Conservation (phyloP, 2,797 vertebrate genomes). For the Sylvia borin region DNA sequence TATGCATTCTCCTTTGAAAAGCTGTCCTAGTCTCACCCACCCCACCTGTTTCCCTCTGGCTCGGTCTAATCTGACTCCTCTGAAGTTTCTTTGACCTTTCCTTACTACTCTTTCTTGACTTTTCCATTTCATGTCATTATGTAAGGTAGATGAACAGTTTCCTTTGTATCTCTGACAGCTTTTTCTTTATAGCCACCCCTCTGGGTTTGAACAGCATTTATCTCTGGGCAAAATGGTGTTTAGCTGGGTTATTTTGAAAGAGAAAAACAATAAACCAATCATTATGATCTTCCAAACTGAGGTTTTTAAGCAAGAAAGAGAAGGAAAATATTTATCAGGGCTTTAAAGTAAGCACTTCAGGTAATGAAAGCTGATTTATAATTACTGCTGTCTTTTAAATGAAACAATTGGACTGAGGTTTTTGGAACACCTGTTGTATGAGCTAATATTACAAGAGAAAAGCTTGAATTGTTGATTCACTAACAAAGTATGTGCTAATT, state of each 20-base stretch:
- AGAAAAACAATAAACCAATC: background rate
- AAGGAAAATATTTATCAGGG: background rate
- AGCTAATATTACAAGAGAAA: background rate
- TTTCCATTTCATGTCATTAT: slow-evolving; percentile 13
- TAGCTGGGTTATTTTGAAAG: slow-evolving; percentile 27
- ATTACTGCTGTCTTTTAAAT: background rate
- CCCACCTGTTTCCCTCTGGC: background rate
- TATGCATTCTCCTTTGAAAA: background rate
- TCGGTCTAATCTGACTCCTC: background rate
- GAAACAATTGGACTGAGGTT: background rate
- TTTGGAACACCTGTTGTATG: background rate
- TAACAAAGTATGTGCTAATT: background rate
- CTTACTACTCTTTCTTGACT: background rate
- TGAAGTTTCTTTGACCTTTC: slow-evolving; percentile 50
- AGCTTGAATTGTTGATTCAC: background rate
- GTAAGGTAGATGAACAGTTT: background rate
- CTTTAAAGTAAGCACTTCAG: background rate
- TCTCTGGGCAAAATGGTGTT: slow-evolving; percentile 5
- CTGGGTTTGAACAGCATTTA: slow-evolving; percentile 29
- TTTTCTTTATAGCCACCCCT: background rate
- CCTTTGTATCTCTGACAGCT: slow-evolving; percentile 13
- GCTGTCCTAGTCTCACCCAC: background rate
- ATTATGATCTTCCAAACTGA: background rate
- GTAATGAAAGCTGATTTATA: background rate
- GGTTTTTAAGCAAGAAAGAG: background rate